Conservation (phyloP, 2,113 vertebrate species). For the Pandion haliaetus region DNA sequence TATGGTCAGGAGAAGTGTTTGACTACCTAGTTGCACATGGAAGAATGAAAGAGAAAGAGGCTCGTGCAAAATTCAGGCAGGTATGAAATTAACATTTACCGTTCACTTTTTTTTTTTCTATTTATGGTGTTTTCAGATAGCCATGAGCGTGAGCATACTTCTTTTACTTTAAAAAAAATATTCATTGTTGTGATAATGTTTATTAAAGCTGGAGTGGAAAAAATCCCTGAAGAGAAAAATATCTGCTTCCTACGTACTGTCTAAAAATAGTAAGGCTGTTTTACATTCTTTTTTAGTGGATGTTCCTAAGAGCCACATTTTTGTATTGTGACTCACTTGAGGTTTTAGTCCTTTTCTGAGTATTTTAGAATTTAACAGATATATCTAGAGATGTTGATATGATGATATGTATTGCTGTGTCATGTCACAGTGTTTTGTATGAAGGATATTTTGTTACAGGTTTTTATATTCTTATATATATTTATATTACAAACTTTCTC, state of each 20-base stretch:
- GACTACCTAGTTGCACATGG: conserved; percentile 91
- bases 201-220: conserved; percentile 1
- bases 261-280: conserved; percentile 38
- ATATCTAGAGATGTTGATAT: background rate
- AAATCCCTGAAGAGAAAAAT: conserved; percentile 20
- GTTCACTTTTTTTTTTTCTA: background rate
- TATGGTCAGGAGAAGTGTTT: conserved; percentile 85
- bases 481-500: background rate
- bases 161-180: background rate
- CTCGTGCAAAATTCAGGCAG: conserved; percentile 91
- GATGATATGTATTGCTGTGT: background rate
- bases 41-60: conserved; percentile 92
- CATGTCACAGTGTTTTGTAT: background rate
- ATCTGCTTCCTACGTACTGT: background rate
- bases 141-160: background rate
- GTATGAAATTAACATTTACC: conserved; percentile 71
- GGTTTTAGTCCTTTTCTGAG: background rate
- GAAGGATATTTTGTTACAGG: background rate
- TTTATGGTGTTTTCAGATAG: background rate
- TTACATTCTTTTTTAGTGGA: background rate
- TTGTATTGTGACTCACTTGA: conserved; percentile 6
- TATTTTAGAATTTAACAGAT: background rate
- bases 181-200: background rate
- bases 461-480: background rate
- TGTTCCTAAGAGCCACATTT: background rate